Base-by-base conservation (phyloP, 2,113 vertebrate genomes). In the Dipodomys stephensi region DNA sequence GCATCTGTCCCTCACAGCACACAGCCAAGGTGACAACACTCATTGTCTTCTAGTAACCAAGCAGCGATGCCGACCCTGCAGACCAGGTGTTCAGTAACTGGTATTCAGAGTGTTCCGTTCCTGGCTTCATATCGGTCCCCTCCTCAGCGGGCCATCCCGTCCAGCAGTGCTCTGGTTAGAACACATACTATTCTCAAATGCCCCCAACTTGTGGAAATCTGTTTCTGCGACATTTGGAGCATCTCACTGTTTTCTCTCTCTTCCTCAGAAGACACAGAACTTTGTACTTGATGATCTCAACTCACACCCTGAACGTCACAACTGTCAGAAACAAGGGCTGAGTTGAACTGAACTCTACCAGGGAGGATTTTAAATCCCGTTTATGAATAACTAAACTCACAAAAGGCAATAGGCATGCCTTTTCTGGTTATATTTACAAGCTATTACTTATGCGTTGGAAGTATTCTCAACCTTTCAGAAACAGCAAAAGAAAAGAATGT, bases 121-220 rank as follows among this genome's bases (percentile, higher is more conserved):
- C 27, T 19, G 2, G n/a, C 1, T 3, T 8, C n/a, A 3, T 4
- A 44, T 1, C 4, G 9, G 16, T 0, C 13, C 10, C 5, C 2
- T 6, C 19, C 1, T 25, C 4, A 4, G 3, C 1, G 1, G 12
- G 9, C 30, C 19, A 44, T 25, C 64, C 11, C 4, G 4, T 44
- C 20, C 19, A 4, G 15, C 15, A 53, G 4, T 1, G 2, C 9
- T 7, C n/a, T 35, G 39, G 39, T 1, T 18, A 19, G 8, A 23
- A 1, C 18, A 74, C 16, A 1, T 11, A 0, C 4, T 0, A 0
- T 22, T 15, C 35, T 10, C 39, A 49, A 28, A 9, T 20, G 7
- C 19, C 25, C 19, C 9, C 2, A 1, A 2, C 6, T 3, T 18
- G n/a, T 32, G 64, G 35, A 7, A 64, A 69, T 49, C 3, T 69